phyloP scores from a whole-genome alignment of 2,797 vertebrate species.

The Micromesistius poutassou region DNA sequence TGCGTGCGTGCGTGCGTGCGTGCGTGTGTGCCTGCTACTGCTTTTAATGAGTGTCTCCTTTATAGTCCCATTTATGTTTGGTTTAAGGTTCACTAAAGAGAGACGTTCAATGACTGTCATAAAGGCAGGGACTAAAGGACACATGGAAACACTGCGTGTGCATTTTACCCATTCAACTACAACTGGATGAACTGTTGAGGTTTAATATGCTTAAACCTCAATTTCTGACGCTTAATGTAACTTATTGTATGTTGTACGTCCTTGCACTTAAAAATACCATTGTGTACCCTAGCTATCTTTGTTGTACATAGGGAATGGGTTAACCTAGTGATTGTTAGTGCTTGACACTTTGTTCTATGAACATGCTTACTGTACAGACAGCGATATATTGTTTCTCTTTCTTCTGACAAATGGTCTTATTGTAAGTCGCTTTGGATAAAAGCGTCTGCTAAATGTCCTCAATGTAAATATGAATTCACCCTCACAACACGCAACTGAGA shows the following conservation, averaged over 20 bases:
- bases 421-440: background rate
- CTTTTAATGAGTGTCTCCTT: constrained; percentile 14
- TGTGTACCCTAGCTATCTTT: too few species aligned
- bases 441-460: too few species aligned
- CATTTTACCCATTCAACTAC: background rate
- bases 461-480: background rate
- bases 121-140: background rate
- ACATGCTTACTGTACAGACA: too few species aligned
- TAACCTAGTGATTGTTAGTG: too few species aligned
- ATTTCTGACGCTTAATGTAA: too few species aligned
- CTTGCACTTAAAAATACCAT: too few species aligned
- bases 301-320: too few species aligned
- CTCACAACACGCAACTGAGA: background rate
- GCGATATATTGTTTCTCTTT: too few species aligned
- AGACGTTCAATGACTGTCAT: background rate
- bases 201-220: background rate
- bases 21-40: background rate
- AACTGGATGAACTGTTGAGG: background rate
- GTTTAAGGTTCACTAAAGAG: constrained; percentile 44
- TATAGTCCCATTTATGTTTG: constrained; percentile 38
- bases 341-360: too few species aligned
- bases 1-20: background rate
- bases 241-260: too few species aligned
- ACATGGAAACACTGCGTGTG: background rate
- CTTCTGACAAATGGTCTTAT: too few species aligned